Conservation (phyloP, 2,888 invertebrate species). For the Drosophila aldrichi region DNA sequence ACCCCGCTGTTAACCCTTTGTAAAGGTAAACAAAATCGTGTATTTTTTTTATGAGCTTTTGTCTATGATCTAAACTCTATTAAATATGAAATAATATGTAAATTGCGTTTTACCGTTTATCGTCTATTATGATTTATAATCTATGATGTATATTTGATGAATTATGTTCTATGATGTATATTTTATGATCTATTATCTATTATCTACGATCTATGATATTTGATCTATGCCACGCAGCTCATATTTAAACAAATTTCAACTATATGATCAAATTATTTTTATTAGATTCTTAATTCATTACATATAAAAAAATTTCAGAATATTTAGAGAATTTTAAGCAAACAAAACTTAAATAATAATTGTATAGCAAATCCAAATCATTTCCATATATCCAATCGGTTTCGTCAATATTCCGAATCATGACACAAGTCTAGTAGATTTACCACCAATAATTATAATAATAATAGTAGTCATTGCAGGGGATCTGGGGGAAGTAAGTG, state of each 20-base stretch:
- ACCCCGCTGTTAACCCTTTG: background rate
- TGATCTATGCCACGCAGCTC: background rate
- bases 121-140: too few species aligned
- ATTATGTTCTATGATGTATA: background rate
- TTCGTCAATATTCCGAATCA: background rate
- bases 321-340: background rate
- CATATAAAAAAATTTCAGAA: background rate
- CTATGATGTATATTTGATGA: too few species aligned
- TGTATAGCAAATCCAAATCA: background rate
- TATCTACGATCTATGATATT: too few species aligned
- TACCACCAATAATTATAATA: slow-evolving; percentile 42
- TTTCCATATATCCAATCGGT: background rate
- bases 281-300: background rate
- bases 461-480: background rate
- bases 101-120: too few species aligned
- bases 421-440: background rate
- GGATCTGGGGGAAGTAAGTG: slow-evolving; percentile 1
- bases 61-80: background rate
- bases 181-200: background rate
- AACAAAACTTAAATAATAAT: background rate
- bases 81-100: too few species aligned
- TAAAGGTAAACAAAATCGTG: background rate
- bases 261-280: background rate
- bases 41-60: background rate
- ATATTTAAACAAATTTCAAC: too few species aligned